Evolutionary conservation across 2,113 vertebrate genomes (phyloP).

Genomic region (Ophiodon elongatus): DNA sequence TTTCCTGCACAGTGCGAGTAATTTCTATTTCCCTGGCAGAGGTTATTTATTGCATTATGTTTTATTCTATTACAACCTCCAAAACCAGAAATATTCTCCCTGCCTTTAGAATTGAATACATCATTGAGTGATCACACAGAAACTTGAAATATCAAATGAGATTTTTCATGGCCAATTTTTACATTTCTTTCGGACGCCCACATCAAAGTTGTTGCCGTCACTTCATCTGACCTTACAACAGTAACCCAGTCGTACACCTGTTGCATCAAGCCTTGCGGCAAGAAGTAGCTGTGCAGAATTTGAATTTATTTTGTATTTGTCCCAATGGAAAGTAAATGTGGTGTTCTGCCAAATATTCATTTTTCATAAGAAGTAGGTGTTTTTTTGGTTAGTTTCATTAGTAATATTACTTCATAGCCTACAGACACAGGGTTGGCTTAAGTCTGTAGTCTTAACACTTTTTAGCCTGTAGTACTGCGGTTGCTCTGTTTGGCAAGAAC

Average conservation of each 20-base stretch:
- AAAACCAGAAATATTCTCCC: background rate
- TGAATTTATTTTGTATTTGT: background rate
- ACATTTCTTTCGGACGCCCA: background rate
- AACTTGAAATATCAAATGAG: background rate
- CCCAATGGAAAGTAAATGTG: no score
- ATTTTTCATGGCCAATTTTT: background rate
- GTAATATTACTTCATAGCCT: background rate
- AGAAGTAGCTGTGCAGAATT: background rate
- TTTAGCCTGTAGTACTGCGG: no score
- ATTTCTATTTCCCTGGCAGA: background rate
- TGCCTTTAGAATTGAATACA: background rate
- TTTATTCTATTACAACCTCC: background rate
- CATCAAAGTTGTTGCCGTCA: background rate
- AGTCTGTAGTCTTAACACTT: background rate
- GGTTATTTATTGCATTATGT: background rate
- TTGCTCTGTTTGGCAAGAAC: background rate
- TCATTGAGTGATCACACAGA: background rate
- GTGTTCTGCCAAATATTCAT: background rate
- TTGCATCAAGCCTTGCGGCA: background rate
- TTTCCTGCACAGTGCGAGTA: background rate
- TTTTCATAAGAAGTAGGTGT: background rate
- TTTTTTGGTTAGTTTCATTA: background rate
- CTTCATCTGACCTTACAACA: conserved; percentile 12
- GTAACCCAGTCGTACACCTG: background rate
- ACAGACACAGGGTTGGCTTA: background rate